Evolutionary conservation across 2,888 invertebrate species (phyloP).

Genomic region (Dicycla oo): DNA sequence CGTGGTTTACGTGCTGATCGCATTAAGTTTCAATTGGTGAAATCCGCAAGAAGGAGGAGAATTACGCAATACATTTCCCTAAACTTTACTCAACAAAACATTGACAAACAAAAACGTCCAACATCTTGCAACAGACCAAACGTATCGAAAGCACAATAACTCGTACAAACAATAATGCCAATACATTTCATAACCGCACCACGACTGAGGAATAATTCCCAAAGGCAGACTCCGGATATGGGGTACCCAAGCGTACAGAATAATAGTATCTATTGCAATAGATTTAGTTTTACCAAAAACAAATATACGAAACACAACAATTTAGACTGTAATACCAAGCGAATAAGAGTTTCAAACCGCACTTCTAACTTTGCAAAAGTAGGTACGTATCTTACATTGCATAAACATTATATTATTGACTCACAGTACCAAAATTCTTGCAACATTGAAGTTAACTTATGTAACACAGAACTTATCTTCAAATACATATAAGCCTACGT

Average conservation of each 20-base stretch:
- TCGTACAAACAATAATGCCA: constrained; percentile 19
- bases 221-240: constrained; percentile 57
- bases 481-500: constrained; percentile 12
- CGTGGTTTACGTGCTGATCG: too few relatives aligned
- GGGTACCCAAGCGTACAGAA: constrained; percentile 48
- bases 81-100: not conserved
- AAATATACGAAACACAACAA: not conserved
- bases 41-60: too few relatives aligned
- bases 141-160: constrained; percentile 43
- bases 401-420: constrained; percentile 52
- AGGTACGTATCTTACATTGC: constrained; percentile 47
- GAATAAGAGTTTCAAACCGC: not conserved
- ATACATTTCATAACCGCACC: constrained; percentile 51
- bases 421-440: constrained; percentile 36
- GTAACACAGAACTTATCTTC: constrained; percentile 26
- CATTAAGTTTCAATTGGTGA: too few relatives aligned
- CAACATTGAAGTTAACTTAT: constrained; percentile 27
- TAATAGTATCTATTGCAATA: constrained; percentile 44
- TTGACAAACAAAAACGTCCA: constrained; percentile 18
- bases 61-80: not conserved
- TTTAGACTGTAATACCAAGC: constrained; percentile 9
- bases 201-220: constrained; percentile 54
- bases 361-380: constrained; percentile 26
- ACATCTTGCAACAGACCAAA: constrained; percentile 21
- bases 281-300: constrained; percentile 24